A percentile compares a stretch with the other conserved stretches of the same genome.
These are phyloP conservation scores for Chrosomus eos DNA, from an alignment of 2,797 vertebrate species.

Conservation along the genomic window DNA sequence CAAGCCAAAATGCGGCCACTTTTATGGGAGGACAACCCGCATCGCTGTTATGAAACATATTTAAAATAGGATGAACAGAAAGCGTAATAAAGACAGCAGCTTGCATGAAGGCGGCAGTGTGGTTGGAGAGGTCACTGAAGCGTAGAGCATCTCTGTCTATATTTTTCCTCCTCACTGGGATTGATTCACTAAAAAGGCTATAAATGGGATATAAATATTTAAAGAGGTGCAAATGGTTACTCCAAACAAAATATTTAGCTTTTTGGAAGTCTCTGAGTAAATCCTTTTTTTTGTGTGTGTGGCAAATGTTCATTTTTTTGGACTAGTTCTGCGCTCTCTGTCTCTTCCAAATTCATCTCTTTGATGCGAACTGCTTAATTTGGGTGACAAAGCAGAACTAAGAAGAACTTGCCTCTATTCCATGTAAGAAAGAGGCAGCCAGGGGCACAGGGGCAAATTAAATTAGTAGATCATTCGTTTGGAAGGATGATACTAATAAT, in stretches of 20 bases:
- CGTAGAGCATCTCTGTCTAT: background rate
- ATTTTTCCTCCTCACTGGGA: constrained; percentile 18
- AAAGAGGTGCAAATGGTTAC: constrained; percentile 44
- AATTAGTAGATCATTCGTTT: background rate
- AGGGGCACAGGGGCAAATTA: background rate
- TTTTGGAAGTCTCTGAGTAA: constrained; percentile 5
- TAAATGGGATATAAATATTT: constrained; percentile 56
- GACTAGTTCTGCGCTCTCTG: constrained; percentile 15
- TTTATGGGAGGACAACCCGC: background rate
- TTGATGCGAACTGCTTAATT: constrained; percentile 31
- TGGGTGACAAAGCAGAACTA: constrained; percentile 20
- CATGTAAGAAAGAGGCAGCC: background rate
- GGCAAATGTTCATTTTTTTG: background rate
- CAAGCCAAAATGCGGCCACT: background rate
- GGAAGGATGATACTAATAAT: background rate
- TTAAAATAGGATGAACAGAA: constrained; percentile 20
- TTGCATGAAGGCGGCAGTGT: constrained; percentile 28
- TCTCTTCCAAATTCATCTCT: background rate
- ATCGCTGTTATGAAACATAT: constrained; percentile 1
- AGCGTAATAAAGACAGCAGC: constrained; percentile 11
- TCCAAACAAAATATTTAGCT: constrained; percentile 48
- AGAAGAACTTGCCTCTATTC: constrained; percentile 15
- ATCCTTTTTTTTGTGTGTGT: background rate
- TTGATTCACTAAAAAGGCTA: constrained; percentile 43
- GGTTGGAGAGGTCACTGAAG: constrained; percentile 34